phyloP scores from a whole-genome alignment of 1,140 invertebrate genomes.

The Oryzaephilus surinamensis region DNA sequence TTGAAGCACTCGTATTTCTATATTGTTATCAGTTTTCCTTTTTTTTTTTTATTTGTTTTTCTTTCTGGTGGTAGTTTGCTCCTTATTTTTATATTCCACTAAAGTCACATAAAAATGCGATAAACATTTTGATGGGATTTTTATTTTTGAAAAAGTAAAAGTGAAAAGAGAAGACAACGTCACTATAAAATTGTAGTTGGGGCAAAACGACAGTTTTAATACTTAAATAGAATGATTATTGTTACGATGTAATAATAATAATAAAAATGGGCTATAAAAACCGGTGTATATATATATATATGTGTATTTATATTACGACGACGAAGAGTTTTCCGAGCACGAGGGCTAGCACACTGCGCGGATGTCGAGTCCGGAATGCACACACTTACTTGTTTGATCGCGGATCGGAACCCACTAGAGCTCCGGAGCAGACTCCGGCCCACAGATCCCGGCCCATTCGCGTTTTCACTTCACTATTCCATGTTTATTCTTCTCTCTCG shows the following conservation, averaged over 20 bases:
- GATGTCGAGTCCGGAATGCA: constrained; percentile 32
- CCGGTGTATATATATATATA: constrained; percentile 5
- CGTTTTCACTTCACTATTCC: constrained; percentile 10
- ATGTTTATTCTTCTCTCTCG: not conserved
- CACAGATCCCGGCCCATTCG: constrained; percentile 36
- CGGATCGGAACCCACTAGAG: constrained; percentile 36
- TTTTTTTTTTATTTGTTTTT: no score
- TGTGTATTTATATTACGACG: constrained; percentile 1
- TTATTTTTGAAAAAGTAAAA: no score
- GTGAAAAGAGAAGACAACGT: no score
- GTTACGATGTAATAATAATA: constrained; percentile 33
- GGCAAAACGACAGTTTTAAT: constrained; percentile 14
- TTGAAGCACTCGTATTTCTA: not conserved
- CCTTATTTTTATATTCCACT: no score
- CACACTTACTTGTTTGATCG: constrained; percentile 29
- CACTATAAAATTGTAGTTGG: not conserved
- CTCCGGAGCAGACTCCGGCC: constrained; percentile 33
- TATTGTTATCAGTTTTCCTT: not conserved
- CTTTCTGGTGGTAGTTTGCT: no score
- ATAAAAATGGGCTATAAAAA: constrained; percentile 29
- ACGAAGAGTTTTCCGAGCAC: constrained; percentile 9
- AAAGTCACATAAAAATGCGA: no score
- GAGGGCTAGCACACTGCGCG: constrained; percentile 27
- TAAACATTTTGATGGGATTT: no score
- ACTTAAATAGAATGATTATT: constrained; percentile 32